Evolutionary conservation across 2,113 vertebrate species (phyloP).

Genomic region (Alosa alosa): DNA sequence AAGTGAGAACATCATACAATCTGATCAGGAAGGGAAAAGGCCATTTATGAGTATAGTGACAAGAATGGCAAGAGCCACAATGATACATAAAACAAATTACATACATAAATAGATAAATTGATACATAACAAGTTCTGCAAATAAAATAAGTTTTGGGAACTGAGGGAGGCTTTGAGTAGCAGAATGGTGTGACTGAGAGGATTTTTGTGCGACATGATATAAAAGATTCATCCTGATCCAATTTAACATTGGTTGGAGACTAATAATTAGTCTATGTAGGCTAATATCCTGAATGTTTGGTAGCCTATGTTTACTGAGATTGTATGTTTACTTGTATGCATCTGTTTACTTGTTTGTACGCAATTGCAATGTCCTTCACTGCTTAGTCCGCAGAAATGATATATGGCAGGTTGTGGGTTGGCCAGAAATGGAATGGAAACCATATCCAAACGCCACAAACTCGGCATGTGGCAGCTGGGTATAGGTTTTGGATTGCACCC

Average conservation of each 20-base stretch:
- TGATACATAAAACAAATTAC: too few species aligned
- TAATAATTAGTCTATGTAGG: too few species aligned
- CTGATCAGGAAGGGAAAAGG: not conserved
- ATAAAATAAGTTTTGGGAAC: not conserved
- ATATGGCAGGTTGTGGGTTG: not conserved
- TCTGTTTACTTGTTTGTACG: not conserved
- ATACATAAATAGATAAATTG: too few species aligned
- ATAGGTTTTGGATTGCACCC: constrained; percentile 44
- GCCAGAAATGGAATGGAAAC: constrained; percentile 6
- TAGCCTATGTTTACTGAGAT: not conserved
- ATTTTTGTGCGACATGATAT: too few species aligned
- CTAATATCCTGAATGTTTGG: not conserved
- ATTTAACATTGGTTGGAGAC: not conserved
- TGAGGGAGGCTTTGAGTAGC: not conserved
- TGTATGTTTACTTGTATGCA: too few species aligned
- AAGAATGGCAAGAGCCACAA: too few species aligned
- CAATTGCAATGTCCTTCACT: not conserved
- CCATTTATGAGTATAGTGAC: too few species aligned
- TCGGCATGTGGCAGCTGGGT: not conserved
- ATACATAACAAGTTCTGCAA: not conserved
- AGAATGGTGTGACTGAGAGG: not conserved
- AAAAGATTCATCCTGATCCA: not conserved
- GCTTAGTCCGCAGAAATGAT: not conserved
- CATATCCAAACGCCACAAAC: not conserved
- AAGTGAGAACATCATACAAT: not conserved